Evolutionary conservation across 53 echinoderm and acorn worm genomes (phyloP), one percentile per base, ranked within the genome.

Genomic region (Arbacia lixula): DNA sequence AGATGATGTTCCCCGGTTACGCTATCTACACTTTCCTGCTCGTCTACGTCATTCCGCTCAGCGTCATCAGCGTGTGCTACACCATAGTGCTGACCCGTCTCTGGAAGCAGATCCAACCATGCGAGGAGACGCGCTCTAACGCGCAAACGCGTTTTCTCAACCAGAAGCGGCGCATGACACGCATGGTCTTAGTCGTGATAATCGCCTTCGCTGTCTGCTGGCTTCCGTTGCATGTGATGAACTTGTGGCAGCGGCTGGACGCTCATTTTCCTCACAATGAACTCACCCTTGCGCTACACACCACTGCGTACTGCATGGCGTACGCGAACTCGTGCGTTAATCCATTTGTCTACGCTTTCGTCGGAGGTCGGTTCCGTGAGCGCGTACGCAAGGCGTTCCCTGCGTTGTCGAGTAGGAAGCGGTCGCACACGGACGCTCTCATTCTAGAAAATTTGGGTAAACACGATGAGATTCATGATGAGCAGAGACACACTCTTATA

Each of bases 261-360:
- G 39, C 53, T 14, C 36, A 53, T 3, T 94, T 94, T 67, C 86
- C 85, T 0, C 31, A 53, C 43, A 87, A 55, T 28, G 17, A 55
- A 51, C 46, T 43, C 6, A 87, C 79, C 17, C 31, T 87, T 2
- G 84, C 72, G 17, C n/a, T 87, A 12, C 38, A 87, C 37, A 71
- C 72, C 20, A 53, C 78, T 38, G 57, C 93, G 28, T 86, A 90
- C 63, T 68, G 90, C 33, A 53, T 93, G 85, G 84, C 87, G 54
- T 93, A 93, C 65, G 65, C 85, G 17, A 93, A 93, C 71, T 93
- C 93, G 14, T 93, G 93, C 85, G 87, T 93, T 37, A 93, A 93
- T 64, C 93, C 93, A 2, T 90, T 93, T 43, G 93, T 93, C n/a
- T 93, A 93, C 73, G 90, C 89, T 14, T 93, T 93, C 60, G 90